A percentile compares a stretch with the other conserved stretches of the same genome.
phyloP scores from a whole-genome alignment of 2,797 vertebrate genomes.

The Delichon dasypus region DNA sequence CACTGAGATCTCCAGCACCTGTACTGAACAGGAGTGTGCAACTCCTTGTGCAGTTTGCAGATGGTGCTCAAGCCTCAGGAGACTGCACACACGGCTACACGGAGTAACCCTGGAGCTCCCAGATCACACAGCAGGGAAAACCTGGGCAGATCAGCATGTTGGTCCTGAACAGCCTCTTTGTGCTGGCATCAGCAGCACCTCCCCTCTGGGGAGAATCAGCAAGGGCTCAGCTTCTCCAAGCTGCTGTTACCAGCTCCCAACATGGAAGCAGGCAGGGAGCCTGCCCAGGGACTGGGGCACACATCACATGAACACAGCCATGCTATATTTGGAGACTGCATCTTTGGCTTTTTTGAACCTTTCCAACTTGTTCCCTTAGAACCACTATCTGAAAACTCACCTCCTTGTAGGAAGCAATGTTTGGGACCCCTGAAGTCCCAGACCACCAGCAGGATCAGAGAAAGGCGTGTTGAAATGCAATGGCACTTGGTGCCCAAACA shows the following conservation, averaged over 20 bases:
- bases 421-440: not conserved
- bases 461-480: not conserved
- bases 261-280: not conserved
- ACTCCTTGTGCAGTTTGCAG: not conserved
- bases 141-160: not conserved
- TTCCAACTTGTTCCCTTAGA: not conserved
- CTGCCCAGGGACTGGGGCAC: not conserved
- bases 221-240: not conserved
- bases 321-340: not conserved
- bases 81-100: not conserved
- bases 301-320: not conserved
- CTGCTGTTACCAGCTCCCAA: not conserved
- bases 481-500: not conserved
- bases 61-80: not conserved
- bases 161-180: not conserved
- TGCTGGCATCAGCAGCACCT: not conserved
- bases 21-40: fast-evolving
- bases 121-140: not conserved
- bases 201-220: not conserved
- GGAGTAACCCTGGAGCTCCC: not conserved
- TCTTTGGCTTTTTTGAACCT: not conserved
- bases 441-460: not conserved
- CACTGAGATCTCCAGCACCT: not conserved
- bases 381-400: not conserved
- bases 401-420: not conserved